Percentiles rank a stretch among this genome's conserved stretches.
Evolutionary conservation across 2,888 invertebrate genomes (phyloP).

Genomic region (Sminthurinus aureus): DNA sequence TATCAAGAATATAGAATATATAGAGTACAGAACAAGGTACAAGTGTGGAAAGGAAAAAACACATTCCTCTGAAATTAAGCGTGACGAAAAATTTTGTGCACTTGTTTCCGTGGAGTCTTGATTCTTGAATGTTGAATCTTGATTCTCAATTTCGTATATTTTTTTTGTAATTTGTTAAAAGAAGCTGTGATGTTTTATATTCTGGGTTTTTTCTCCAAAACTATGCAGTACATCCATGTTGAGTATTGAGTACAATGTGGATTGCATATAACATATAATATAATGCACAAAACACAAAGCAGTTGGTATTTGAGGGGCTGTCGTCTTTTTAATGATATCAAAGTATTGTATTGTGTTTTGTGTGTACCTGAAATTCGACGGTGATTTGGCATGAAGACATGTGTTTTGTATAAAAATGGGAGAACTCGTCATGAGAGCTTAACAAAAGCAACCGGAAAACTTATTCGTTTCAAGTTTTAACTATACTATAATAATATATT

Average conservation of each 20-base stretch:
- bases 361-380: too few relatives aligned
- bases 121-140: background rate
- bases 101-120: background rate
- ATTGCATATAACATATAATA: too few relatives aligned
- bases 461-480: too few relatives aligned
- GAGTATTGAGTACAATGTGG: too few relatives aligned
- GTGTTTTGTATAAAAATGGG: too few relatives aligned
- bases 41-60: too few relatives aligned
- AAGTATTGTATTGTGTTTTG: slow-evolving; percentile 2
- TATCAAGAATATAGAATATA: background rate
- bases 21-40: background rate
- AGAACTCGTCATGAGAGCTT: too few relatives aligned
- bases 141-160: background rate
- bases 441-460: too few relatives aligned
- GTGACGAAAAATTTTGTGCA: background rate
- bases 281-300: too few relatives aligned
- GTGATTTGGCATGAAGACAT: background rate
- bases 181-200: background rate
- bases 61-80: background rate
- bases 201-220: background rate
- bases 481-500: too few relatives aligned
- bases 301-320: background rate
- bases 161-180: background rate
- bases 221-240: too few relatives aligned
- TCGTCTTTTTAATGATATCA: background rate